A percentile compares a stretch with the other conserved stretches of the same genome.
phyloP scores from a whole-genome alignment of 35 echinoderm and acorn worm genomes.

The Amphiura filiformis region DNA sequence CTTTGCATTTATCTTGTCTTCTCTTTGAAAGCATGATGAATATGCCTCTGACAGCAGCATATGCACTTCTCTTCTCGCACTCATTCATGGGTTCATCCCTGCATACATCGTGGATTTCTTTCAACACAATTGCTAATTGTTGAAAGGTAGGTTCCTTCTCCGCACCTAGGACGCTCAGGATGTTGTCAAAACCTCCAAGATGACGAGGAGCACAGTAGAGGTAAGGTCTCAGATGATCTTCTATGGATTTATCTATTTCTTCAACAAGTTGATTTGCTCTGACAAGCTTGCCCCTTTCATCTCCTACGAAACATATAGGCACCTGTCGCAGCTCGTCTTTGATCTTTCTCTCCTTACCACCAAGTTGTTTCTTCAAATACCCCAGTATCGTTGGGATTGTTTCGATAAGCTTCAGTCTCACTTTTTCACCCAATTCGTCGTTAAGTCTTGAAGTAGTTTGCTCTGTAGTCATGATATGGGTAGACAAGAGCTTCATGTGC shows the following conservation, averaged over 20 bases:
- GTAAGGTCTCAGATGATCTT: background rate
- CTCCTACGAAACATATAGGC: constrained; percentile 1
- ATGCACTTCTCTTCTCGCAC: background rate
- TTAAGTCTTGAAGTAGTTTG: background rate
- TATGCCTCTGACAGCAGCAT: background rate
- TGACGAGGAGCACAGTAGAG: constrained; percentile 1
- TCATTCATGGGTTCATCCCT: background rate
- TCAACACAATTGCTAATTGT: constrained; percentile 4
- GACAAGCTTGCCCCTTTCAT: background rate
- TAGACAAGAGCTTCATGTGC: too few species aligned
- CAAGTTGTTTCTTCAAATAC: background rate
- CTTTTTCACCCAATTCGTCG: background rate
- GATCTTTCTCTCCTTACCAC: background rate
- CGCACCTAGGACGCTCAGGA: background rate
- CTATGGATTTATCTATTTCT: background rate
- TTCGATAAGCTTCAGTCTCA: background rate
- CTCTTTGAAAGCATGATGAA: background rate
- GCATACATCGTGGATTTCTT: background rate
- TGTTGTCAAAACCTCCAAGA: background rate
- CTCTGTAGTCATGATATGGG: too few species aligned
- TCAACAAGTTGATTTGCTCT: constrained; percentile 21
- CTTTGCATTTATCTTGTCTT: background rate
- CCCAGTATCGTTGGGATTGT: background rate
- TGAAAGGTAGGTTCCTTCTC: background rate
- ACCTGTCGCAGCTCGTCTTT: background rate